Percentiles rank a stretch among this genome's conserved stretches.
These are phyloP conservation scores for Noctua fimbriata DNA, from an alignment of 2,888 invertebrate species.

Conservation along the genomic window DNA sequence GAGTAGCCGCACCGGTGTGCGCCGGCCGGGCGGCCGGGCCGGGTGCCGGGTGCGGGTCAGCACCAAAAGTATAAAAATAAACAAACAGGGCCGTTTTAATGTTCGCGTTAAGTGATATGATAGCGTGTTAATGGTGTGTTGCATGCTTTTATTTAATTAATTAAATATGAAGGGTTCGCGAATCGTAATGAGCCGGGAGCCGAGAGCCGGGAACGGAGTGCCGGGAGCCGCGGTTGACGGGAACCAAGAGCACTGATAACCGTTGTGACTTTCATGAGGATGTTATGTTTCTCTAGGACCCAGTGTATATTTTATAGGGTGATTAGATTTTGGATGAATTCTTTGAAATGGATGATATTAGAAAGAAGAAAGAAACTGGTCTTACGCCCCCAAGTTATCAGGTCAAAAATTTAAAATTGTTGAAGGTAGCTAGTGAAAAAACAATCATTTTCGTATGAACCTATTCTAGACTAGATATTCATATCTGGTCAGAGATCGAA, in stretches of 20 bases:
- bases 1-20: neutral
- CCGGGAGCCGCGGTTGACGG: neutral
- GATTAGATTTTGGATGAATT: neutral
- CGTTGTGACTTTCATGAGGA: conserved; percentile 7
- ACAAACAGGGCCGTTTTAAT: conserved; percentile 68
- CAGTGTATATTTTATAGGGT: neutral
- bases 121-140: conserved; percentile 78
- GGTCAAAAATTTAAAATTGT: no score
- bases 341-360: neutral
- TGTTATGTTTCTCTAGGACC: neutral
- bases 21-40: neutral
- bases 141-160: conserved; percentile 79
- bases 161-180: conserved; percentile 76
- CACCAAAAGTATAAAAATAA: conserved; percentile 55
- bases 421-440: neutral
- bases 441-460: neutral
- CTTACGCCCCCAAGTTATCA: no score
- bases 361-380: neutral
- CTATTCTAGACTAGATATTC: no score
- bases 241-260: conserved; percentile 28
- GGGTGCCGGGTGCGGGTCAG: conserved; percentile 10
- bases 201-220: neutral
- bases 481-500: neutral
- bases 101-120: conserved; percentile 72
- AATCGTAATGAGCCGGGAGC: conserved; percentile 69